These are phyloP conservation scores for Rhagologus leucostigma DNA, from an alignment of 2,113 vertebrate species.

Conservation along the genomic window DNA sequence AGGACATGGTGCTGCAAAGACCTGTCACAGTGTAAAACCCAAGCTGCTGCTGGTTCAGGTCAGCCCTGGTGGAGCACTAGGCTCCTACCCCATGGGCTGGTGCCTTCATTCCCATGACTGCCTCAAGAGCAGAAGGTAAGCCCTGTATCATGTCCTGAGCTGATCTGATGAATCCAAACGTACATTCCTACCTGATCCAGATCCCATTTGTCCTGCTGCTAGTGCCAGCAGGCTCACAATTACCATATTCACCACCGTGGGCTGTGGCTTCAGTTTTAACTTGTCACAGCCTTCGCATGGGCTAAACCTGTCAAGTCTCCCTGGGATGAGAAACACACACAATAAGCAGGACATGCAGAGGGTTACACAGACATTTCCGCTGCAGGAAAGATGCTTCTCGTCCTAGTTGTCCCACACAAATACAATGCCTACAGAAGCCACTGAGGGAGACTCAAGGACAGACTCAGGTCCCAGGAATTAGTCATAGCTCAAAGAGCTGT, in stretches of 20 bases:
- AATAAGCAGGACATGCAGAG: neutral
- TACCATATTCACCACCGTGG: neutral
- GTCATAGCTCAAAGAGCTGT: neutral
- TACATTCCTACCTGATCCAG: neutral
- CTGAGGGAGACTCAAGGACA: neutral
- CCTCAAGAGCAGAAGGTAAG: neutral
- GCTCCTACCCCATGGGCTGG: neutral
- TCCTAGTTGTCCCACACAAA: neutral
- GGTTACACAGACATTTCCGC: neutral
- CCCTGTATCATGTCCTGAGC: neutral
- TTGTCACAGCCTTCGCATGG: neutral
- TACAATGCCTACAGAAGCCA: neutral
- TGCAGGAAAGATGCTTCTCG: neutral
- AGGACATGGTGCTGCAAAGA: neutral
- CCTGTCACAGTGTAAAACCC: neutral
- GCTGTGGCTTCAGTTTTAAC: neutral
- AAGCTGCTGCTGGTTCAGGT: neutral
- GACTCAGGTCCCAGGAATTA: neutral
- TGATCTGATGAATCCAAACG: neutral
- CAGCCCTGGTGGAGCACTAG: neutral
- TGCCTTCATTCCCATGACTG: neutral
- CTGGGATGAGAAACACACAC: neutral
- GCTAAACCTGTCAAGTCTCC: neutral
- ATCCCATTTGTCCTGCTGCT: neutral
- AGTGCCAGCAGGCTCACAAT: neutral